phyloP scores from a whole-genome alignment of 2,797 vertebrate genomes.

The Cirrhinus mrigala region DNA sequence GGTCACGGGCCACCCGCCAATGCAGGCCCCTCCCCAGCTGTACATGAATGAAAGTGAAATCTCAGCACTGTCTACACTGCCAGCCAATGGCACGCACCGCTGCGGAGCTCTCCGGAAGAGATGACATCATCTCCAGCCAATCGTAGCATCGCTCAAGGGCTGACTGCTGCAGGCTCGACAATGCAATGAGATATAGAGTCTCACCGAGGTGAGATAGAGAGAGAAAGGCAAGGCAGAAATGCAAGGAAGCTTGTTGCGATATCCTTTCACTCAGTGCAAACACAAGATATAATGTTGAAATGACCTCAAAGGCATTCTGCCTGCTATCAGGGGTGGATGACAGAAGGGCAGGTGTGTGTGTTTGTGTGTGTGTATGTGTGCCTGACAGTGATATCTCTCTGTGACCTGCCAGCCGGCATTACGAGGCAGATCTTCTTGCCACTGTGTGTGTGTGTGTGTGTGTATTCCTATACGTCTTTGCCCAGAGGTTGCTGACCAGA shows the following conservation, averaged over 20 bases:
- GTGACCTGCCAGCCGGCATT: constrained; percentile 44
- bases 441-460: constrained; percentile 36
- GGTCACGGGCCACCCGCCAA: constrained; percentile 48
- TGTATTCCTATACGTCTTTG: constrained; percentile 21
- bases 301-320: constrained; percentile 56
- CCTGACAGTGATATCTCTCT: constrained; percentile 42
- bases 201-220: constrained; percentile 42
- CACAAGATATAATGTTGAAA: constrained; percentile 48
- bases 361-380: constrained; percentile 48
- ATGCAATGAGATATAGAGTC: constrained; percentile 58
- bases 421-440: constrained; percentile 28
- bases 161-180: constrained; percentile 81
- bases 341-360: constrained; percentile 52
- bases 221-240: constrained; percentile 14
- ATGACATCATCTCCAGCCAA: constrained; percentile 98
- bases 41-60: constrained; percentile 91
- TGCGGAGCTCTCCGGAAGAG: constrained; percentile 81
- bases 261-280: constrained; percentile 47
- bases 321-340: constrained; percentile 45
- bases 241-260: constrained; percentile 38
- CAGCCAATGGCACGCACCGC: constrained; percentile 82
- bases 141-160: constrained; percentile 78
- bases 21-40: constrained; percentile 66
- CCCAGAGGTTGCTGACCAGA: constrained; percentile 29
- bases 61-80: constrained; percentile 82